phyloP scores from a whole-genome alignment of 2,113 vertebrate species.

The Rousettus leschenaultii region DNA sequence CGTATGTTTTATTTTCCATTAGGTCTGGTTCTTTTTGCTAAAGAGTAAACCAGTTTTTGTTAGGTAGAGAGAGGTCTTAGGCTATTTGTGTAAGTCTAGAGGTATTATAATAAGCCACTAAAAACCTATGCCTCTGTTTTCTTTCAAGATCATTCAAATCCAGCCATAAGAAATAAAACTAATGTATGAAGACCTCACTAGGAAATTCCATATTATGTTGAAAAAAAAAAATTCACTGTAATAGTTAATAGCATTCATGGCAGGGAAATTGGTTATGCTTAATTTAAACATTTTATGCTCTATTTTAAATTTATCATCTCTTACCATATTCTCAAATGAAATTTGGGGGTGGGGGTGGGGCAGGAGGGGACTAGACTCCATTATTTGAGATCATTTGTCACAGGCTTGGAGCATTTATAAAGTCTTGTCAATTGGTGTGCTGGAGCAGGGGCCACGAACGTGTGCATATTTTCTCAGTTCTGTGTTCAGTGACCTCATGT shows the following conservation, averaged over 20 bases:
- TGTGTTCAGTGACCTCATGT: not conserved
- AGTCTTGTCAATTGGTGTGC: not conserved
- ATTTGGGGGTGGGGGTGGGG: too few relatives aligned
- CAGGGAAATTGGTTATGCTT: not conserved
- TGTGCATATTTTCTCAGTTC: not conserved
- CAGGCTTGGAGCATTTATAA: not conserved
- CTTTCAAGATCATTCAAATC: not conserved
- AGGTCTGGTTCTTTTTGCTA: not conserved
- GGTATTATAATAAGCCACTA: not conserved
- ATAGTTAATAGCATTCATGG: not conserved
- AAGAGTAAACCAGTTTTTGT: not conserved
- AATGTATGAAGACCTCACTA: not conserved
- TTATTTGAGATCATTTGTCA: not conserved
- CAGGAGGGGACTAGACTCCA: not conserved
- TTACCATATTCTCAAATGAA: not conserved
- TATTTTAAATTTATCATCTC: not conserved
- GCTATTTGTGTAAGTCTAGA: not conserved
- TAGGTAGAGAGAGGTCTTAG: not conserved
- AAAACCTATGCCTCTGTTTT: not conserved
- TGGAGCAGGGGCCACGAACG: not conserved
- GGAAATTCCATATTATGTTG: not conserved
- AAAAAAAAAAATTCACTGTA: not conserved
- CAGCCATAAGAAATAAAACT: not conserved
- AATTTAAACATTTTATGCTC: not conserved
- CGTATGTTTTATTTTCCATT: not conserved